Base-by-base conservation (phyloP, 2,113 vertebrate species). In the Rhinopomastus cyanomelas region DNA sequence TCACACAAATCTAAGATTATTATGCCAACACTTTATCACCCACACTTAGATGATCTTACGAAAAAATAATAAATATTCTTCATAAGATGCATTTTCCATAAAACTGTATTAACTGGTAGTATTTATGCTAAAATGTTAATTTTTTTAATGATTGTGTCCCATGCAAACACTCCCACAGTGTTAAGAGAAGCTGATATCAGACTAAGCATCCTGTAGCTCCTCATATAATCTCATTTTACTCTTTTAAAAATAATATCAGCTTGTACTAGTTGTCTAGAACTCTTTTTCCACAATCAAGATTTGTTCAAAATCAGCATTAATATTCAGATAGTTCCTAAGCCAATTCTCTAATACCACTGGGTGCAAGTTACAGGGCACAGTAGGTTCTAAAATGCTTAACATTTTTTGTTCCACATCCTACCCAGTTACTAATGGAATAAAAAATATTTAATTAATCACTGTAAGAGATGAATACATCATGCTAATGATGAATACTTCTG, bases 391-490 rank as follows among this genome's bases (percentile, higher is more conserved):
- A 92, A 81, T 87, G 92, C 51, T 85, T 96, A 93, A 96, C 89
- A 60, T 7, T 95, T 95, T 96, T 89, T 94, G 89, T 93, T 96
- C 91, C 91, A 96, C 89, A 96, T 89, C 64, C 67, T 95, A 30
- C 72, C 48, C 64, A 80, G 91, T 93, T 92, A 80, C 93, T 93
- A 91, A 82, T 85, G 86, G 91, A 94, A 96, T 94, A 80, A 42
- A 94, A 94, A 89, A 52, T 87, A 93, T 86, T 93, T 93, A 91
- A 90, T 96, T 94, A 95, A 89, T 92, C 93, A 87, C 79, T 92
- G 61, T 89, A 92, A 85, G 79, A 93, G 75, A 91, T 37, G 64
- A 94, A 96, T 94, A 87, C 91, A 92, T 92, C 89, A 87, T 95
- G 75, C 72, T 95, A 89, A 95, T 85, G 87, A 92, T 77, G 60